These are phyloP conservation scores for Channa maculata DNA, from an alignment of 2,113 vertebrate genomes.

Conservation along the genomic window DNA sequence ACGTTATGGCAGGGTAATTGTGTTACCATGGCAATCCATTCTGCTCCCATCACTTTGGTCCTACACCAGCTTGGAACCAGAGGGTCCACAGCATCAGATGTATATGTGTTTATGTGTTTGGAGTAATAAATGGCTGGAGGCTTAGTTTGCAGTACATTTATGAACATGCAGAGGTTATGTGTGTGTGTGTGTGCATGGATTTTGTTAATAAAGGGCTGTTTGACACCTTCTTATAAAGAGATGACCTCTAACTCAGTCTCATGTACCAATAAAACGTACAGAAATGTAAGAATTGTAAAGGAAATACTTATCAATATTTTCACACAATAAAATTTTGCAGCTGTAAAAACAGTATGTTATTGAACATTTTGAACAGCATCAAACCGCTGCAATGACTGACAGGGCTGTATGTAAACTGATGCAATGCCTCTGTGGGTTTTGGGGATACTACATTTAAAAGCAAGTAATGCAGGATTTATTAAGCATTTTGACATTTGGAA, in stretches of 20 bases:
- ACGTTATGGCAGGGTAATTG: slow-evolving; percentile 75
- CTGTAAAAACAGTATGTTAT: too few species aligned
- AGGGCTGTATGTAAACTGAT: too few species aligned
- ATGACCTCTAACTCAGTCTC: too few species aligned
- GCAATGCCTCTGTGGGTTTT: too few species aligned
- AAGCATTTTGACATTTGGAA: neutral
- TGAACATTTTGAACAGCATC: too few species aligned
- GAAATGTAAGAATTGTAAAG: too few species aligned
- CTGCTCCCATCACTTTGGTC: slow-evolving; percentile 70
- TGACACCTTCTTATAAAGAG: neutral
- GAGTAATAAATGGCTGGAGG: slow-evolving; percentile 7
- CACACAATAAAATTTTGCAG: too few species aligned
- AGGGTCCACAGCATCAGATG: slow-evolving; percentile 36
- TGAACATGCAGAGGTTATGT: neutral
- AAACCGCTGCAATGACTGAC: too few species aligned
- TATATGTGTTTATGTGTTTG: neutral
- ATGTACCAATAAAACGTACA: too few species aligned
- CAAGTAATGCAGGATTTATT: neutral
- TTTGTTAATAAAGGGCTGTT: neutral
- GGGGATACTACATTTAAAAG: too few species aligned
- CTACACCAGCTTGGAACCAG: slow-evolving; percentile 58
- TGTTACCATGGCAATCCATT: slow-evolving; percentile 85
- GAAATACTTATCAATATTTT: too few species aligned
- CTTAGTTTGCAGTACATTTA: neutral
- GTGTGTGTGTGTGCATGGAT: neutral